A percentile compares a stretch with the other conserved stretches of the same genome.
Evolutionary conservation across 2,797 vertebrate genomes (phyloP).

Genomic region (Coracias cyanogaster): DNA sequence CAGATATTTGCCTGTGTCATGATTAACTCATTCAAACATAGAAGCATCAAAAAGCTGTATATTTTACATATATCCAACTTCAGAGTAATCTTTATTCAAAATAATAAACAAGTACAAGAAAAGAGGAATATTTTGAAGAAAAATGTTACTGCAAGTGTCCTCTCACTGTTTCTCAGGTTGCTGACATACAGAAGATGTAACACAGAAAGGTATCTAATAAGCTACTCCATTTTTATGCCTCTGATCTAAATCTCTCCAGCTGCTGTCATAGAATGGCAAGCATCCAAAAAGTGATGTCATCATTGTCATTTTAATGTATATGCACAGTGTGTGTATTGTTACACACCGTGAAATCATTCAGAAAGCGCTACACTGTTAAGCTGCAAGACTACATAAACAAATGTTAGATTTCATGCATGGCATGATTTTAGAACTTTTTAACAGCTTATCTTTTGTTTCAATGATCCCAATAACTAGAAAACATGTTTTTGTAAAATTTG

Average conservation of each 20-base stretch:
- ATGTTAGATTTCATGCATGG: not conserved
- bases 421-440: not conserved
- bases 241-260: not conserved
- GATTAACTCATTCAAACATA: not conserved
- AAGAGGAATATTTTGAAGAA: not conserved
- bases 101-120: not conserved
- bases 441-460: not conserved
- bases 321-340: not conserved
- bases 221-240: not conserved
- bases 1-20: not conserved
- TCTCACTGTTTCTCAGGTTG: not conserved
- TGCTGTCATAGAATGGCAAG: not conserved
- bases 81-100: not conserved
- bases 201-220: not conserved
- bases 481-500: not conserved
- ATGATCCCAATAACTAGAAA: not conserved
- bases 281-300: not conserved
- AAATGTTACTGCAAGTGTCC: rapidly evolving
- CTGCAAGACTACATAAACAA: not conserved
- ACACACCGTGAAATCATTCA: not conserved
- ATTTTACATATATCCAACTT: not conserved
- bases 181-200: not conserved
- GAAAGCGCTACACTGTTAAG: not conserved
- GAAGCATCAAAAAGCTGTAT: not conserved
- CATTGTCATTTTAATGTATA: not conserved